A percentile compares a stretch with the other conserved stretches of the same genome.
Conservation (phyloP, 2,113 vertebrate genomes). For the Oreotragus oreotragus region DNA sequence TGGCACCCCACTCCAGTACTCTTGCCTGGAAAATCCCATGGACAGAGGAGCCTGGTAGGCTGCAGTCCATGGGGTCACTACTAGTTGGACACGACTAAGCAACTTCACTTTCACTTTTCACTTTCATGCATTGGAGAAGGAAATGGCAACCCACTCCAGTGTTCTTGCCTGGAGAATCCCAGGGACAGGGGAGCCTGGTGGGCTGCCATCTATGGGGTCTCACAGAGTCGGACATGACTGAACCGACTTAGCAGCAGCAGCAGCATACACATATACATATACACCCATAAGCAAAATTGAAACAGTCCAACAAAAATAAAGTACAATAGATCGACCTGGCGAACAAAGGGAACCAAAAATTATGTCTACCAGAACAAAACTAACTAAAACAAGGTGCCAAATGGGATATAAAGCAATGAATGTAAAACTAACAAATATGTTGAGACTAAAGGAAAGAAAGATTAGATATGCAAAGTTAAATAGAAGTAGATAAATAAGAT, state of each 20-base stretch:
- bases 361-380: not conserved
- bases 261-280: not conserved
- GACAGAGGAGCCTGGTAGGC: no score
- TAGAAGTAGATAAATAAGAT: not conserved
- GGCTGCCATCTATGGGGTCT: no score
- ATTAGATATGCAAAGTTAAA: not conserved
- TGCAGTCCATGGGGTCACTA: no score
- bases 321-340: not conserved
- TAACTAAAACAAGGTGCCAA: not conserved
- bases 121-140: no score
- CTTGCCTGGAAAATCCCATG: no score
- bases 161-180: no score
- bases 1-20: no score
- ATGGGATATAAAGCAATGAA: not conserved
- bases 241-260: no score
- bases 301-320: not conserved
- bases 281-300: not conserved
- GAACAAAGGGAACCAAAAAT: not conserved
- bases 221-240: no score
- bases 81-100: no score
- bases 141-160: no score
- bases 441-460: not conserved
- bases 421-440: not conserved
- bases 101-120: no score
- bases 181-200: rapidly evolving